These are phyloP conservation scores for Calyptomena viridis DNA, from an alignment of 2,113 vertebrate species.

Conservation along the genomic window DNA sequence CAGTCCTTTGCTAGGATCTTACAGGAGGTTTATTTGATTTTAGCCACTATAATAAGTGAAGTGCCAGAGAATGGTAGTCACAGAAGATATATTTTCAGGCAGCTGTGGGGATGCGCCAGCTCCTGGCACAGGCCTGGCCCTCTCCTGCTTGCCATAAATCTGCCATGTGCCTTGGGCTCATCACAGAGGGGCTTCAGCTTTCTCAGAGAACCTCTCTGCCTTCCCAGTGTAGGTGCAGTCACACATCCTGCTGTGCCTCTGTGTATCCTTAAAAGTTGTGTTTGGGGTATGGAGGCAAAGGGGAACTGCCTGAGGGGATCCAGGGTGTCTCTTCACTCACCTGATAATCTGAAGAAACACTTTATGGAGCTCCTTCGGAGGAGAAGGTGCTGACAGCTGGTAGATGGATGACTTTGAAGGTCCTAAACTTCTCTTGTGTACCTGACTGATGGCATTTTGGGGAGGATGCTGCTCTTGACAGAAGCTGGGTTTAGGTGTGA, in stretches of 20 bases:
- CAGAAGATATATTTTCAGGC: not conserved
- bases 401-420: not conserved
- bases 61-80: not conserved
- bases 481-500: not conserved
- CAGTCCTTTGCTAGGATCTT: not conserved
- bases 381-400: not conserved
- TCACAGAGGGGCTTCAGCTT: not conserved
- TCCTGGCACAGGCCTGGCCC: not conserved
- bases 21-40: not conserved
- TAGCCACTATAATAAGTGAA: not conserved
- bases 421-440: not conserved
- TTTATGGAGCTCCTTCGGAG: not conserved
- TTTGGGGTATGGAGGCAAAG: not conserved
- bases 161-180: not conserved
- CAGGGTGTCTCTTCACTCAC: not conserved
- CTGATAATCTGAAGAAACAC: not conserved
- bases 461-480: not conserved
- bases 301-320: not conserved
- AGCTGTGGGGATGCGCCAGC: not conserved
- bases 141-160: not conserved
- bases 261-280: not conserved
- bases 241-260: not conserved
- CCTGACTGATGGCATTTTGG: not conserved
- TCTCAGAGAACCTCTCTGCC: not conserved
- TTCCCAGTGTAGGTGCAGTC: not conserved